phyloP scores from a whole-genome alignment of 2,797 vertebrate genomes.

The Phalloptychus januarius region DNA sequence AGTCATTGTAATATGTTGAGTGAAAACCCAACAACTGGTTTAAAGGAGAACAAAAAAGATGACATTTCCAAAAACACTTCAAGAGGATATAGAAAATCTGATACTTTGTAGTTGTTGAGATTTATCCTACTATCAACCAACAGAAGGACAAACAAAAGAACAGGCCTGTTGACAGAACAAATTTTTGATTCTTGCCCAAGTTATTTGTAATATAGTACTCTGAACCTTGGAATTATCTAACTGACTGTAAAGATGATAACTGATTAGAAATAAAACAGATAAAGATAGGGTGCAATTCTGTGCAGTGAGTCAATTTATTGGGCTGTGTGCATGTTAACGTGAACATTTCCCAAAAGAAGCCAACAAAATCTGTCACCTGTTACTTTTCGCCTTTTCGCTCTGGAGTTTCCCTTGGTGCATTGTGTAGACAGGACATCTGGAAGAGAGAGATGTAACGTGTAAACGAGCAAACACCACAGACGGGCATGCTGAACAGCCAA shows the following conservation, averaged over 20 bases:
- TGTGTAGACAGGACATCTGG: slow-evolving; percentile 8
- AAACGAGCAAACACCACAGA: background rate
- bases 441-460: background rate
- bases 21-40: background rate
- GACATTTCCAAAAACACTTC: background rate
- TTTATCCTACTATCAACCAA: background rate
- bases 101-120: background rate
- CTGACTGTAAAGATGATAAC: background rate
- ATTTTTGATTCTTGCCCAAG: background rate
- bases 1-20: background rate
- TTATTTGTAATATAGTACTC: background rate
- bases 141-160: no score
- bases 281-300: background rate
- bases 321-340: background rate
- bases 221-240: slow-evolving; percentile 7
- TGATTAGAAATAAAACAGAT: background rate
- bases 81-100: background rate
- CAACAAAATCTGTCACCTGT: slow-evolving; percentile 43
- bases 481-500: background rate
- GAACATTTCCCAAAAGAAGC: background rate
- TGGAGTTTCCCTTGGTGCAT: background rate
- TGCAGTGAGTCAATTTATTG: background rate
- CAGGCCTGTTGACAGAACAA: background rate
- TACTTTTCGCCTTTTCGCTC: slow-evolving; percentile 42
- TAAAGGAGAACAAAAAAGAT: background rate